Base-by-base conservation (phyloP, 2,113 vertebrate species). In the Galeopterus variegatus region DNA sequence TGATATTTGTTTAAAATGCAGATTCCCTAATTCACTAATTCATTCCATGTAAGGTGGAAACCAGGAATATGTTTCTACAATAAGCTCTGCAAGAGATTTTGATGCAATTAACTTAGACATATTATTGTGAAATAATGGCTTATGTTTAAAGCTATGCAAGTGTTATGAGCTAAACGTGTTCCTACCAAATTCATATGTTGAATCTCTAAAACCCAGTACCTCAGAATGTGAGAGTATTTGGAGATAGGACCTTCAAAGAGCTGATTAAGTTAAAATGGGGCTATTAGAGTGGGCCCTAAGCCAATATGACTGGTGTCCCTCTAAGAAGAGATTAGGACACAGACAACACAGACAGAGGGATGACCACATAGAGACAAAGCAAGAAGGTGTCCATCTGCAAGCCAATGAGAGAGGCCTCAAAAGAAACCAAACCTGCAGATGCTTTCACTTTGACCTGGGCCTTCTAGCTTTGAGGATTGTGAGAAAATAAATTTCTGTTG, bases 51-150 rank as follows among this genome's bases (percentile, higher is more conserved):
- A 36, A 9, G 9, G 14, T 41, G 64, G n/a, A 95, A 96, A 65
- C 50, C 52, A 92, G 75, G 15, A 67, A 48, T 24, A 69, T 65
- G 18, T 14, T 62, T 73, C 64, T 36, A 75, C 9, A 80, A 80
- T 8, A 79, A 81, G 41, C 17, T 69, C 9, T 94, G 45, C 26
- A 92, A 87, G 65, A 80, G 28, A 80, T 79, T 93, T 93, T 48
- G 36, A 84, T 52, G 58, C 13, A 58, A 65, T 58, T 60, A 79
- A 41, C 4, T 56, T 89, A 84, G 11, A 83, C 65, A 96, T 5
- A 84, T n/a, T 94, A 73, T 86, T 89, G 65, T 82, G 15, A 94
- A 96, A 89, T 60, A 52, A 75, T 76, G 58, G 33, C 19, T 33
- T 54, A 31, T 65, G 48, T 31, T 89, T 65, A 92, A 90, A 84